Evolutionary conservation across 2,888 invertebrate species (phyloP), one percentile per base, ranked within the genome.

Genomic region (Buathra laborator): DNA sequence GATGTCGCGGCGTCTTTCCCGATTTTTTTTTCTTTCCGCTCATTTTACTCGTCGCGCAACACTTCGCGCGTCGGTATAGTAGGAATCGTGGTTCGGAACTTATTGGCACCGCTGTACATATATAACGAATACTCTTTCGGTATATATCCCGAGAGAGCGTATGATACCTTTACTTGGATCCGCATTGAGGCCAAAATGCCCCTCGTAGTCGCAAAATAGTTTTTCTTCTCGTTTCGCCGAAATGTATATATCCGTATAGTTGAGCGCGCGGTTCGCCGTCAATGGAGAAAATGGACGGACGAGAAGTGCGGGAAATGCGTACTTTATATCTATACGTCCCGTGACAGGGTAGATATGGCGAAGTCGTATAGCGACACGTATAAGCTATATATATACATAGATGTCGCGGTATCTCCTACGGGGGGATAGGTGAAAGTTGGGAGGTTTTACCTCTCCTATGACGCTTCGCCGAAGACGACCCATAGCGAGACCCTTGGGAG

Each of bases 301-400:
- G 12, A 14, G 59, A 32, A 16, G 1, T 14, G 62, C 59, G 74
- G 16, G 74, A 74, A 74, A 74, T 62, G 59, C 62, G 62, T 44
- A 74, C 62, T 74, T 74, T 74, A 62, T 74, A 74, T 67, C 76
- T 67, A 66, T 76, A 76, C 29, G 66, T 53, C 56, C 29, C n/a
- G 51, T 67, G 66, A 76, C 66, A 76, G 67, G 5, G 24, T 12
- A 53, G 76, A 37, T 44, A 67, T 67, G 24, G 72, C 16, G 37
- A 56, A 24, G 24, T 16, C 59, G 53, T 56, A 72, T 43, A 59
- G 76, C 43, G 37, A 66, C 51, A 48, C 29, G 66, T 76, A 62
- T 32, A 71, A 44, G 72, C 29, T 59, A 29, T 72, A 44, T 59
- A 29, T 72, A 72, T 2, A 24, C 2, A 24, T 59, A 72, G 59